Evolutionary conservation across 2,113 vertebrate genomes (phyloP).

Genomic region (Willisornis vidua): DNA sequence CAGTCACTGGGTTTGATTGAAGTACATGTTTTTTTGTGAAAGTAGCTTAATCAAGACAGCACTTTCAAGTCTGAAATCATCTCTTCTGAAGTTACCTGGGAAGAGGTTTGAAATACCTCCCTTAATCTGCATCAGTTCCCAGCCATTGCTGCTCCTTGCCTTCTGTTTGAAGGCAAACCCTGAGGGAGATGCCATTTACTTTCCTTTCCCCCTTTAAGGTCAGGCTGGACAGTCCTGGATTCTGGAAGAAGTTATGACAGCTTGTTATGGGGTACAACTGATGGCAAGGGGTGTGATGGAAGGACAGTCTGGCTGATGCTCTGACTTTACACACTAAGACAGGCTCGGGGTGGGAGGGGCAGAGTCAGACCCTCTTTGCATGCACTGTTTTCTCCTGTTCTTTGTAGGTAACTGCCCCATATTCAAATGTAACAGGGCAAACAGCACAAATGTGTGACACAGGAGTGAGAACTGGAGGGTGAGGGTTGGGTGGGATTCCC

Average conservation of each 20-base stretch:
- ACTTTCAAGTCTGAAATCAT: background rate
- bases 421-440: background rate
- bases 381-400: background rate
- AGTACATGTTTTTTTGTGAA: background rate
- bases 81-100: background rate
- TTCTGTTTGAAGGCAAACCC: background rate
- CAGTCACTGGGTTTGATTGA: constrained; percentile 33
- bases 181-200: background rate
- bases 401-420: background rate
- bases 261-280: background rate
- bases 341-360: background rate
- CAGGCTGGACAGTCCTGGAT: background rate
- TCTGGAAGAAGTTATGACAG: background rate
- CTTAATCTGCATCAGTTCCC: background rate
- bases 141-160: background rate
- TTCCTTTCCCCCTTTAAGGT: background rate
- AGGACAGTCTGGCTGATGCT: background rate
- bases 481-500: background rate
- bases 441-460: background rate
- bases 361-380: background rate
- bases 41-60: background rate
- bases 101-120: background rate
- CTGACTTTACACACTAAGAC: background rate
- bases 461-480: background rate
- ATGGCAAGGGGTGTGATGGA: background rate